phyloP scores from a whole-genome alignment of 2,888 invertebrate species.

The Nymphalis c-album region DNA sequence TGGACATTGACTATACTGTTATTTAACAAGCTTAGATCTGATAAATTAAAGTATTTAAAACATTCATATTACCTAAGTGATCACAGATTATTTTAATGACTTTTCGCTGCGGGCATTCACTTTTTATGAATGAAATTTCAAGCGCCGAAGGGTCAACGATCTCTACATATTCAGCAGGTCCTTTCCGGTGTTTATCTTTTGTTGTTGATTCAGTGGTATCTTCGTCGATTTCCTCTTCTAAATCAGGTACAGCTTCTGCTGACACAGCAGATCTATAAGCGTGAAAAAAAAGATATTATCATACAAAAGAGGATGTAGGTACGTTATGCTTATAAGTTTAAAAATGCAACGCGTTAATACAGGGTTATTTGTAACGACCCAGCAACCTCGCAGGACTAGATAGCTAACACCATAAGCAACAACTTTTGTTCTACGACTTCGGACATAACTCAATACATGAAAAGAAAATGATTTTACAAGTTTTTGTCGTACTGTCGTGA shows the following conservation, averaged over 20 bases:
- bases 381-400: too few species aligned
- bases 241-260: slow-evolving; percentile 85
- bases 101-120: slow-evolving; percentile 87
- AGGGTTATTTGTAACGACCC: too few species aligned
- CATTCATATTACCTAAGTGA: slow-evolving; percentile 81
- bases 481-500: too few species aligned
- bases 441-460: too few species aligned
- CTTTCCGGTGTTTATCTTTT: slow-evolving; percentile 63
- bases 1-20: too few species aligned
- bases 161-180: slow-evolving; percentile 84
- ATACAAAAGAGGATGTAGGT: too few species aligned
- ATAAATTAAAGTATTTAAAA: background rate
- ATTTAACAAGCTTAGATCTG: too few species aligned
- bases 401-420: too few species aligned
- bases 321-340: too few species aligned
- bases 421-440: too few species aligned
- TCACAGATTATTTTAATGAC: slow-evolving; percentile 91
- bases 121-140: slow-evolving; percentile 90
- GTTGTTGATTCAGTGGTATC: slow-evolving; percentile 61
- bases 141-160: slow-evolving; percentile 90
- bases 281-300: slow-evolving; percentile 3
- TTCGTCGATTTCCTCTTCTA: slow-evolving; percentile 82
- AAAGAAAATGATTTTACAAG: too few species aligned
- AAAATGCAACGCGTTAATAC: too few species aligned
- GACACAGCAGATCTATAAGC: slow-evolving; percentile 84